A percentile compares a stretch with the other conserved stretches of the same genome.
Conservation (phyloP, 1,140 invertebrate species). For the Cotesia glomerata region DNA sequence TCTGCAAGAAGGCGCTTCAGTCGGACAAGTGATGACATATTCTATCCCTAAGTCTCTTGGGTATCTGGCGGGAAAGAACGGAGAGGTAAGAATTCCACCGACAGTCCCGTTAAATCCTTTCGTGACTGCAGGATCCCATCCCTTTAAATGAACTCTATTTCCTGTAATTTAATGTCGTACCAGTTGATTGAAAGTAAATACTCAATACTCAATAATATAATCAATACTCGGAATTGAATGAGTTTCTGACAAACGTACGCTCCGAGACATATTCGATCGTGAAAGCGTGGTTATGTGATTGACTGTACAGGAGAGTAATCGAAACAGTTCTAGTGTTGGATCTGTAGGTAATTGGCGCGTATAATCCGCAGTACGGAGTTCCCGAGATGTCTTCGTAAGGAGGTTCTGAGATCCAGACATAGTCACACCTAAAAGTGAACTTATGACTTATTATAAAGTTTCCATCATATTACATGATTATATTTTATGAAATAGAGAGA, state of each 20-base stretch:
- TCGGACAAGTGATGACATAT: conserved; percentile 69
- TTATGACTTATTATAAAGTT: too few species aligned
- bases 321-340: conserved; percentile 70
- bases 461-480: too few species aligned
- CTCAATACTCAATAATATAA: conserved; percentile 21
- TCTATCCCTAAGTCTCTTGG: conserved; percentile 73
- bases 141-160: conserved; percentile 69
- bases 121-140: conserved; percentile 52
- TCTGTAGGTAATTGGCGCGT: conserved; percentile 65
- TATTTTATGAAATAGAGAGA: too few species aligned
- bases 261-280: conserved; percentile 71
- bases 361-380: conserved; percentile 69
- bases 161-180: conserved; percentile 55
- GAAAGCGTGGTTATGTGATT: conserved; percentile 71
- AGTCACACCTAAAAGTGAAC: conserved; percentile 65
- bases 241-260: conserved; percentile 62
- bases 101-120: conserved; percentile 55
- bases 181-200: not conserved
- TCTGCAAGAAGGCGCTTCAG: conserved; percentile 62
- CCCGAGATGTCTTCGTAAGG: conserved; percentile 71
- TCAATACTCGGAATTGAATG: conserved; percentile 1
- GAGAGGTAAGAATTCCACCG: conserved; percentile 66
- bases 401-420: conserved; percentile 73
- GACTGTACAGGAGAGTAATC: conserved; percentile 70
- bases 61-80: conserved; percentile 75